A percentile compares a stretch with the other conserved stretches of the same genome.
Conservation (phyloP, 2,888 invertebrate genomes). For the Gandaritis pyraliata region DNA sequence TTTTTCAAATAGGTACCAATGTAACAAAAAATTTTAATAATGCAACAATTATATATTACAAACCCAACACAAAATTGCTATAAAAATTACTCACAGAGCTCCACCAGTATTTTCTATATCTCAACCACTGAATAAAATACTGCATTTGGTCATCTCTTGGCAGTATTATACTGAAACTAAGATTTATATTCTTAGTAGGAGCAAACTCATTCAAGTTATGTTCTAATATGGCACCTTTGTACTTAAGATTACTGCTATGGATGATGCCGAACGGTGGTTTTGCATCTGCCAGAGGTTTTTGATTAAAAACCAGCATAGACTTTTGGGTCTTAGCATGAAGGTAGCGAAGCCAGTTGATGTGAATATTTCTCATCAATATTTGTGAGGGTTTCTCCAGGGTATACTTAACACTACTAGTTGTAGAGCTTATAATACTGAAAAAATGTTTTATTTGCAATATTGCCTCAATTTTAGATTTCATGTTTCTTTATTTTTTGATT, state of each 20-base stretch:
- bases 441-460: conserved; percentile 61
- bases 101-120: conserved; percentile 94
- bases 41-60: too few relatives aligned
- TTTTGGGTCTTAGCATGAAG: conserved; percentile 62
- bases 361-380: conserved; percentile 66
- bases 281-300: conserved; percentile 36
- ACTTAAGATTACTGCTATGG: conserved; percentile 28
- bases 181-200: conserved; percentile 46
- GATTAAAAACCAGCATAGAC: conserved; percentile 60
- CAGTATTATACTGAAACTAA: conserved; percentile 73
- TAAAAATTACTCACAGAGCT: conserved; percentile 84
- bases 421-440: conserved; percentile 54
- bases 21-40: too few relatives aligned
- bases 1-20: too few relatives aligned
- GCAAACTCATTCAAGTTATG: conserved; percentile 44
- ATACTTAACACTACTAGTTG: conserved; percentile 47
- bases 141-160: conserved; percentile 82
- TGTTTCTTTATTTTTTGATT: conserved; percentile 57
- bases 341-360: conserved; percentile 66
- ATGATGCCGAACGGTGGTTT: conserved; percentile 57
- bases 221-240: conserved; percentile 39
- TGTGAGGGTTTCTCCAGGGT: conserved; percentile 60
- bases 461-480: conserved; percentile 68
- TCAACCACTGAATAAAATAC: conserved; percentile 90
- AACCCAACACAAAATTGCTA: too few relatives aligned